Evolutionary conservation across 2,797 vertebrate species (phyloP).

Genomic region (Diplodus sargus): DNA sequence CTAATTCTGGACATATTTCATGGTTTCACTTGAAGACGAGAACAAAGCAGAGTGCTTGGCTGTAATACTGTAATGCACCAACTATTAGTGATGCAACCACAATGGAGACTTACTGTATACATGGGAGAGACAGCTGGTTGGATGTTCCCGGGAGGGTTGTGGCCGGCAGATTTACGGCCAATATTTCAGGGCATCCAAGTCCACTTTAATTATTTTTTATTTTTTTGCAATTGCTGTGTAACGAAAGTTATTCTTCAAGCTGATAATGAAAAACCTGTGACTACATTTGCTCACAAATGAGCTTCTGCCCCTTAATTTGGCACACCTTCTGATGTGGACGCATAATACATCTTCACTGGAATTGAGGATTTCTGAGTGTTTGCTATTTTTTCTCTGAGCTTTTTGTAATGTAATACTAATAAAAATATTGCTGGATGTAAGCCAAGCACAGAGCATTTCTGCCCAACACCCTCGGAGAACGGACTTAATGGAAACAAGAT

Average conservation of each 20-base stretch:
- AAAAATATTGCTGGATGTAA: constrained; percentile 46
- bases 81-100: constrained; percentile 40
- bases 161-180: constrained; percentile 30
- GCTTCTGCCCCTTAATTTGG: too few species aligned
- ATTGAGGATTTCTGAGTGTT: constrained; percentile 20
- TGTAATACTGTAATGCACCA: constrained; percentile 20
- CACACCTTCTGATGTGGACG: too few species aligned
- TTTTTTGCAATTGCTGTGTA: constrained; percentile 20
- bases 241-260: constrained; percentile 40
- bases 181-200: constrained; percentile 24
- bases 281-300: constrained; percentile 21
- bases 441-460: constrained; percentile 31
- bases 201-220: constrained; percentile 21
- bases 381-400: constrained; percentile 20
- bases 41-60: constrained; percentile 37
- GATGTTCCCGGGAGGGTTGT: constrained; percentile 36
- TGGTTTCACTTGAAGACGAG: constrained; percentile 42
- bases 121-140: constrained; percentile 36
- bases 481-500: constrained; percentile 51
- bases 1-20: constrained; percentile 37
- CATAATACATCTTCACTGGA: not conserved
- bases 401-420: constrained; percentile 33
- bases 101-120: constrained; percentile 23
- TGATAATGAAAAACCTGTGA: constrained; percentile 19
- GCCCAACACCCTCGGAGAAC: constrained; percentile 34